Evolutionary conservation across 1,140 invertebrate genomes (phyloP), one percentile per base, ranked within the genome.

Genomic region (Drosophila truncata): DNA sequence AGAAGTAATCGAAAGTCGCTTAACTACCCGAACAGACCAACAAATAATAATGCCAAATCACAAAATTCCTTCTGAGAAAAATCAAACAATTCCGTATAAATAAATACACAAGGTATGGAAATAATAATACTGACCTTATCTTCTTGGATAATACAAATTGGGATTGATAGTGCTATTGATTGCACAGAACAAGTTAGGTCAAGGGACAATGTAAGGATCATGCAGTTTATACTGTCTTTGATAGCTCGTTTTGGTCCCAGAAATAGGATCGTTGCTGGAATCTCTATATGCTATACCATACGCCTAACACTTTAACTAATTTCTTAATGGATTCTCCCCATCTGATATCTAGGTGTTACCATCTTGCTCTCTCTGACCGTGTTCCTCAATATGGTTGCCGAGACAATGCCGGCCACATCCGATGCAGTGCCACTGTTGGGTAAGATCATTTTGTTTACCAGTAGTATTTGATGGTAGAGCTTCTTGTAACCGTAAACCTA

Each of bases 301-400:
- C 1, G 13, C 23, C 11, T 4, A 16, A 5, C 20, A 29, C 6
- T 13, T n/a, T 47, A 13, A 23, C 16, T 29, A 9, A 29, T 66
- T 23, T 29, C 13, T 63, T 57, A 72, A 50, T 63, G 11, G 39
- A 41, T 13, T 39, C 35, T 78, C 25, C 55, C 27, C 49, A 71
- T 79, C 50, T 44, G 52, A 78, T 78, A 78, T 90, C 54, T 95
- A 99, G 98, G 98, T 94, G 98, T 99, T 88, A 99, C 98, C 91
- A 99, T 99, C 94, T 95, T 99, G 86, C 97, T 99, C 93, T 99
- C 98, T 92, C 95, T 99, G 94, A 99, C 98, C 93, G 98, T 99
- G 93, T 99, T 99, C 95, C 95, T 98, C 91, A 98, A 98, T 94
- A 96, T 98, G 95, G 97, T 98, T 80, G 97, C 97, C 80, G 97